Evolutionary conservation across 2,113 vertebrate species (phyloP).

Genomic region (Psilopogon haemacephalus): DNA sequence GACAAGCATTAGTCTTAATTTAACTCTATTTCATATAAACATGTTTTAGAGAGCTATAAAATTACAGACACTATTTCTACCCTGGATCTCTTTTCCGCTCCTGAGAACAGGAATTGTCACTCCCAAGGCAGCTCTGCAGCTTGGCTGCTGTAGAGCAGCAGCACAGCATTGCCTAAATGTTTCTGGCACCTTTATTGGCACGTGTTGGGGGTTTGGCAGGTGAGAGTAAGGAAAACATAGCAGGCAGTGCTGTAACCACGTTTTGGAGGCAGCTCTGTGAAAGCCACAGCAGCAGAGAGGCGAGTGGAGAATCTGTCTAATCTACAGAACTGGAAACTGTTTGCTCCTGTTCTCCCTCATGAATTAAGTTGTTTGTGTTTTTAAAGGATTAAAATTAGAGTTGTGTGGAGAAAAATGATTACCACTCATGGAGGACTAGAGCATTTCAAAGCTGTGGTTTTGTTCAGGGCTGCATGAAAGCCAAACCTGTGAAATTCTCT

Average conservation of each 20-base stretch:
- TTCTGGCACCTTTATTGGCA: background rate
- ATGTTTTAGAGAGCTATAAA: background rate
- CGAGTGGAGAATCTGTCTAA: background rate
- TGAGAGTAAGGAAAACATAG: background rate
- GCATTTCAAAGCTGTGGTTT: background rate
- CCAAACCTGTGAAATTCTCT: background rate
- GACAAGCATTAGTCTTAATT: background rate
- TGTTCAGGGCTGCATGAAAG: background rate
- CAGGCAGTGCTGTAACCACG: background rate
- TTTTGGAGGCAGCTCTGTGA: background rate
- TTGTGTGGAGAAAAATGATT: background rate
- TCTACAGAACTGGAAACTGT: background rate
- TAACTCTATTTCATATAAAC: background rate
- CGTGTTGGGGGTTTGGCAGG: background rate
- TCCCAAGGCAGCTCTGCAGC: background rate
- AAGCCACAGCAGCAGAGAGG: background rate
- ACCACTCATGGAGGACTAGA: background rate
- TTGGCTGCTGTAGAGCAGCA: background rate
- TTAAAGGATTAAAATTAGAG: background rate
- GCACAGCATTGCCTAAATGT: background rate
- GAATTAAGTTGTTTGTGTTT: background rate
- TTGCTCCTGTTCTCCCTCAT: background rate
- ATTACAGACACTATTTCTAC: rapidly evolving
- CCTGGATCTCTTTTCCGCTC: background rate
- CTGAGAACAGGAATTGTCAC: background rate